Evolutionary conservation across 2,797 vertebrate genomes (phyloP), one percentile per base, ranked within the genome.

Genomic region (Pachyuromys duprasi): DNA sequence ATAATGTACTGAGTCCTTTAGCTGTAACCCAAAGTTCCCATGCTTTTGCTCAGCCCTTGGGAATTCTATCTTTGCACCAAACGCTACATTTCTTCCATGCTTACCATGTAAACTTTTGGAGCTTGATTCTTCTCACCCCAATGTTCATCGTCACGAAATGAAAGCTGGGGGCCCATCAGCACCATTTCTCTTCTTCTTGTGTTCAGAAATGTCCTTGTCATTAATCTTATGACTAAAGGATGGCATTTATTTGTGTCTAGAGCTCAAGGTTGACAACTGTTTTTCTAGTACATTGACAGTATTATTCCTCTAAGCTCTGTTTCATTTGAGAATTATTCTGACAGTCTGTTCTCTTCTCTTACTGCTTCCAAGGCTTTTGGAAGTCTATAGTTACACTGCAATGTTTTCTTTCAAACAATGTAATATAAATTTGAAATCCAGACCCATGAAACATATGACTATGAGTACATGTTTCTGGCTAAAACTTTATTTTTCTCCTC

Each of bases 401-500:
- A 72, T 28, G 1, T 36, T 18, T 88, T 95, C 83, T 90, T 93
- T 76, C 33, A 63, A 86, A 90, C 62, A 94, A 70, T n/a, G 39
- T 42, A 55, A 24, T n/a, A 79, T 67, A 90, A 93, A 83, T 39
- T 39, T 76, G 79, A 95, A 93, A 22, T 95, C 53, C 45, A 89
- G 24, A 72, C 3, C 2, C 18, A 5, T 18, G 28, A 90, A 75
- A 93, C 5, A 20, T 74, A 22, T 62, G 12, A n/a, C 81, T 84
- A 81, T 8, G 62, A 63, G 78, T 76, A n/a, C 8, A 20, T 67
- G 26, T 74, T 78, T 57, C 94, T 90, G 53, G 62, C 90, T 57
- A 89, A 89, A 22, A 86, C 11, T 84, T 92, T 76, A 39, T 57
- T 78, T 96, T 96, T 78, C 9, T 39, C 89, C n/a, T 14, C 36